Conservation (phyloP, 64 coral and sea anemone species). For the Porites lutea region DNA sequence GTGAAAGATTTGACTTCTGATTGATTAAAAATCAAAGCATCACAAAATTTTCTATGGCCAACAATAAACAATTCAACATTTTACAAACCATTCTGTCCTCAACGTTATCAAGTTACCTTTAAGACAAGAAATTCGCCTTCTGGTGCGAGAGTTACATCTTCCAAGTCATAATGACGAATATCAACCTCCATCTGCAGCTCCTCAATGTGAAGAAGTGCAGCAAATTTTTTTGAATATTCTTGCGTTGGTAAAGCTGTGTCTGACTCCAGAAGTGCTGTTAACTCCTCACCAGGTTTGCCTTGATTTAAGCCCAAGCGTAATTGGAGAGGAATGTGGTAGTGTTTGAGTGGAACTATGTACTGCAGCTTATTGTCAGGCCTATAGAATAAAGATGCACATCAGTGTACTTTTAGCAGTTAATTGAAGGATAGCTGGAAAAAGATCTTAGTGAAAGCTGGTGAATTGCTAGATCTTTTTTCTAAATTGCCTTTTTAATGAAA, state of each 20-base stretch:
- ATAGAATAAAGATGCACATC: neutral
- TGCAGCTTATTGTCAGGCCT: slow-evolving; percentile 47
- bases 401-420: no score
- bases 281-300: slow-evolving; percentile 45
- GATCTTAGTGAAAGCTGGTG: no score
- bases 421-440: no score
- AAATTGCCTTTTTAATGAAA: no score
- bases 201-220: slow-evolving; percentile 87
- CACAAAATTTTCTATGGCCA: no score
- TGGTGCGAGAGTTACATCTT: slow-evolving; percentile 52
- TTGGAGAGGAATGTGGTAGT: slow-evolving; percentile 46
- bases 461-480: no score
- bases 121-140: slow-evolving; percentile 59
- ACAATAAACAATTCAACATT: no score
- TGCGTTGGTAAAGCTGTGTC: slow-evolving; percentile 21
- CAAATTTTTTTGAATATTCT: slow-evolving; percentile 70
- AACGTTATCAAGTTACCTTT: slow-evolving; percentile 34
- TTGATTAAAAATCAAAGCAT: no score
- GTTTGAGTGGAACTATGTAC: neutral
- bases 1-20: no score
- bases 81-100: no score
- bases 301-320: slow-evolving; percentile 60
- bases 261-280: slow-evolving; percentile 34
- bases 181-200: slow-evolving; percentile 98
- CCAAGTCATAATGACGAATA: slow-evolving; percentile 86